A percentile compares a stretch with the other conserved stretches of the same genome.
phyloP scores from a whole-genome alignment of 2,888 invertebrate genomes.

The Drosophila suboccidentalis region DNA sequence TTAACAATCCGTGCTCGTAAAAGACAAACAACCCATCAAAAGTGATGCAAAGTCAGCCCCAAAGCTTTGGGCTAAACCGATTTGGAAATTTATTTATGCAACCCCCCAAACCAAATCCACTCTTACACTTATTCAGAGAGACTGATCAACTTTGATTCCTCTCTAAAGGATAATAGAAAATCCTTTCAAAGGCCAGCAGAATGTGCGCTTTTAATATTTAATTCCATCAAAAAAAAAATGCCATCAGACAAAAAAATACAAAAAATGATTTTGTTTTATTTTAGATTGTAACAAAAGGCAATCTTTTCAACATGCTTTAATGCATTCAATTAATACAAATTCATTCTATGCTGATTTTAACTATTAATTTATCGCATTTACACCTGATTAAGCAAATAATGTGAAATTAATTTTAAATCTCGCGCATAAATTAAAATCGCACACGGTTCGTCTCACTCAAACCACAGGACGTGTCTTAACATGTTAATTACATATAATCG shows the following conservation, averaged over 20 bases:
- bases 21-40: conserved; percentile 64
- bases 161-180: conserved; percentile 29
- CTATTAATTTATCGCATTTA: conserved; percentile 76
- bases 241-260: background rate
- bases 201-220: conserved; percentile 42
- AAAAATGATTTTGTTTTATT: conserved; percentile 12
- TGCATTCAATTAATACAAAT: conserved; percentile 19
- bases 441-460: conserved; percentile 11
- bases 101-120: conserved; percentile 9
- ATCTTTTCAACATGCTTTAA: conserved; percentile 19
- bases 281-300: conserved; percentile 11
- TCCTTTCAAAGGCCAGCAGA: conserved; percentile 9
- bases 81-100: conserved; percentile 67
- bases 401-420: conserved; percentile 70
- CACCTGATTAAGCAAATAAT: conserved; percentile 70
- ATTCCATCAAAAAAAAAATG: conserved; percentile 15
- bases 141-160: conserved; percentile 22
- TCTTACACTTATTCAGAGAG: background rate
- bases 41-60: conserved; percentile 32
- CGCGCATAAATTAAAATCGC: conserved; percentile 61
- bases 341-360: conserved; percentile 46
- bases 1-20: conserved; percentile 65
- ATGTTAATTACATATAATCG: conserved; percentile 70
- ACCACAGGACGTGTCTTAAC: conserved; percentile 15
- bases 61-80: conserved; percentile 62